These are phyloP conservation scores for Hippoglossus hippoglossus DNA, from an alignment of 2,797 vertebrate genomes.

Conservation along the genomic window DNA sequence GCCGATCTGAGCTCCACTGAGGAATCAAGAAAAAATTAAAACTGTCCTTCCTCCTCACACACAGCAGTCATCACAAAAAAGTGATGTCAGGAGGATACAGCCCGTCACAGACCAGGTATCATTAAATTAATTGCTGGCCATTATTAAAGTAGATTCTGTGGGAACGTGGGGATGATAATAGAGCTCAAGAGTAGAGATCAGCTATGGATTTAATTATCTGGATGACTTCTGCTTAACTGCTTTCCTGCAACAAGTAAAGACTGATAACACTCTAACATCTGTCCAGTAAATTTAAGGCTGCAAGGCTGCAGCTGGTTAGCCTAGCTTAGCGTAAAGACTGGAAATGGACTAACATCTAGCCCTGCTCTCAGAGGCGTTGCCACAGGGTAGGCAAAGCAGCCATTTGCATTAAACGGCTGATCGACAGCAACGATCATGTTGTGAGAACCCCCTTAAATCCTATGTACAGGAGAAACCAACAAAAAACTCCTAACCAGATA, in stretches of 20 bases:
- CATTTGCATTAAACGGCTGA: too few relatives aligned
- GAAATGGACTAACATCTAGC: not conserved
- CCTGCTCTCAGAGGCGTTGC: too few relatives aligned
- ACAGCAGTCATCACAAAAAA: too few relatives aligned
- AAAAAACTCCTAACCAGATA: too few relatives aligned
- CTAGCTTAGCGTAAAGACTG: not conserved
- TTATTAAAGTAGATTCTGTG: not conserved
- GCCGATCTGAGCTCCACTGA: constrained; percentile 24
- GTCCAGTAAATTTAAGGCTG: too few relatives aligned
- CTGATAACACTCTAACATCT: not conserved
- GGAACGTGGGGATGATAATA: not conserved
- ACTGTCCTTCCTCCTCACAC: not conserved
- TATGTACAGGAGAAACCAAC: too few relatives aligned
- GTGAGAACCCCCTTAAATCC: too few relatives aligned
- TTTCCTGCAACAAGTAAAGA: too few relatives aligned
- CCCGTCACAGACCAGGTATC: not conserved
- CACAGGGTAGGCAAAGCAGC: too few relatives aligned
- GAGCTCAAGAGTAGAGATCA: too few relatives aligned
- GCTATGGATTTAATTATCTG: not conserved
- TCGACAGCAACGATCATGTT: too few relatives aligned
- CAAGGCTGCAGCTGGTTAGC: not conserved
- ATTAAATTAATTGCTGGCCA: not conserved
- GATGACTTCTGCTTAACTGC: not conserved
- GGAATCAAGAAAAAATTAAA: constrained; percentile 9
- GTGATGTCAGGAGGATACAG: not conserved